Percentiles rank a stretch among this genome's conserved stretches.
These are phyloP conservation scores for Polypedilum vanderplanki DNA, from an alignment of 1,140 invertebrate genomes.

Conservation along the genomic window DNA sequence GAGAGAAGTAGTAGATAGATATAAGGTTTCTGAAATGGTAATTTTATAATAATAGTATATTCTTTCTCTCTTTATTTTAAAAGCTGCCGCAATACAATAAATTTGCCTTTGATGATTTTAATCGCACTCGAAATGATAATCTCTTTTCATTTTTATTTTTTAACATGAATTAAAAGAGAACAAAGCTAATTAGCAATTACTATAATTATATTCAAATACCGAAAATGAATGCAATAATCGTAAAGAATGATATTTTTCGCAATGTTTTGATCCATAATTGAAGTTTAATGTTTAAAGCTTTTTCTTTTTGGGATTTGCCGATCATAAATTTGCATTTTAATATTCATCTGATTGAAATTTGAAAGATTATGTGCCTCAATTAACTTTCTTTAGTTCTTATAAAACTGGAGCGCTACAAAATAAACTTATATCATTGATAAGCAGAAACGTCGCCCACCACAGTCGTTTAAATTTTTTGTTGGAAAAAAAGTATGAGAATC, in stretches of 20 bases:
- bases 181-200: slow-evolving; percentile 19
- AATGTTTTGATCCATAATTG: slow-evolving; percentile 19
- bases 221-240: slow-evolving; percentile 6
- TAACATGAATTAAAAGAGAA: not conserved
- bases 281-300: slow-evolving; percentile 8
- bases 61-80: slow-evolving; percentile 6
- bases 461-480: not conserved
- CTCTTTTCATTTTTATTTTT: not conserved
- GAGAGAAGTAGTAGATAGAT: not conserved
- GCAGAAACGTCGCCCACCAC: not conserved
- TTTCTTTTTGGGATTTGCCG: not conserved
- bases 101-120: not conserved
- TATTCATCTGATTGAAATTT: not conserved
- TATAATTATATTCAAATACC: slow-evolving; percentile 19
- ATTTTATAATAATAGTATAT: not conserved
- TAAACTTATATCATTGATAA: not conserved
- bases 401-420: not conserved
- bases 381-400: not conserved
- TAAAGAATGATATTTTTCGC: not conserved
- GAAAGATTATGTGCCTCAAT: slow-evolving; percentile 12
- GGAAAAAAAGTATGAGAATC: not conserved
- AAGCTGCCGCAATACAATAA: not conserved
- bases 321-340: slow-evolving; percentile 15
- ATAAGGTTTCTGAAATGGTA: not conserved
- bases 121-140: not conserved